Evolutionary conservation across 1,140 invertebrate genomes (phyloP).

Genomic region (Papilio polytes): DNA sequence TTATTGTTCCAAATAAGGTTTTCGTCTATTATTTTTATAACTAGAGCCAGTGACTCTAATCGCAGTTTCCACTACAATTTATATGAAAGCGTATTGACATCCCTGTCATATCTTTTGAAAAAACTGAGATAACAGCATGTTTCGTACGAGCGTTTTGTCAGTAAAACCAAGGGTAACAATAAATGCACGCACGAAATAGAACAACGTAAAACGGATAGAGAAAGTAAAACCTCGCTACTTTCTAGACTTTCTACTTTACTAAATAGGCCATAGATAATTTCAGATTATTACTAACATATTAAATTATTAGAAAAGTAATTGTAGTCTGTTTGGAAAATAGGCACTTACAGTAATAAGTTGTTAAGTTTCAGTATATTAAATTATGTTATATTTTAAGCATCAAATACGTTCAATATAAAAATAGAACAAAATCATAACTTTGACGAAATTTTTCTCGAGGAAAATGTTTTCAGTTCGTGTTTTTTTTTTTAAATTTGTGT

Average conservation of each 20-base stretch:
- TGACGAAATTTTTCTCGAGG: background rate
- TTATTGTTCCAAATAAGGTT: background rate
- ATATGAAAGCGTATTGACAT: background rate
- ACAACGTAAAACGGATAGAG: background rate
- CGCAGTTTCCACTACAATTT: no score
- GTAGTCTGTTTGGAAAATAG: background rate
- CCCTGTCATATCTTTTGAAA: no score
- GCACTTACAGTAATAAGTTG: background rate
- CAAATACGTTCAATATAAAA: background rate
- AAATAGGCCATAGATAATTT: background rate
- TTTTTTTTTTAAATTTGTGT: background rate
- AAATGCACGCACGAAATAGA: background rate
- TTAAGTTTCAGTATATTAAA: no score
- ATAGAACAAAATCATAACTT: background rate
- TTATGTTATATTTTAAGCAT: no score
- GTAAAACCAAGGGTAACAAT: background rate
- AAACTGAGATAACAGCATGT: no score
- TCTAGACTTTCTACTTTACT: slow-evolving; percentile 17
- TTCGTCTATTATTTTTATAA: background rate
- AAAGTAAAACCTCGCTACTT: slow-evolving; percentile 15
- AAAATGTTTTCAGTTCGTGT: background rate
- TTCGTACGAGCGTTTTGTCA: background rate
- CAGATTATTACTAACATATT: background rate
- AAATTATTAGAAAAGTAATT: background rate
- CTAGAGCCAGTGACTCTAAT: no score